These are phyloP conservation scores for Ictidomys tridecemlineatus DNA, from an alignment of 2,113 vertebrate species.

Conservation along the genomic window DNA sequence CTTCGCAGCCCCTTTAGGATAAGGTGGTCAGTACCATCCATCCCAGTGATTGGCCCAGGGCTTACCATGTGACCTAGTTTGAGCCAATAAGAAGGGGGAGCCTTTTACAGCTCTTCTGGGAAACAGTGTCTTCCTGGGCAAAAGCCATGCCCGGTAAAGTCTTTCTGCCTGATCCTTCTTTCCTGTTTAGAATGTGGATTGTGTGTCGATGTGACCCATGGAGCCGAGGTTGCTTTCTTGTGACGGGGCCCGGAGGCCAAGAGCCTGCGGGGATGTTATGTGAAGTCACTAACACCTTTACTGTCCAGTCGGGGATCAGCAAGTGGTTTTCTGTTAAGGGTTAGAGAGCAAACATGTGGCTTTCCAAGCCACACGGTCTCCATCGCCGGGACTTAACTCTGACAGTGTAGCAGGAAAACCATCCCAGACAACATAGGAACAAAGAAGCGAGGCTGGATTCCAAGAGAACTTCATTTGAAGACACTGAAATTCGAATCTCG, in stretches of 20 bases:
- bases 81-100: neutral
- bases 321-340: neutral
- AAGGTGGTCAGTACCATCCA: neutral
- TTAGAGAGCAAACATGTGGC: neutral
- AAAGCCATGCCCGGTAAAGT: too few relatives aligned
- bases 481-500: slow-evolving; percentile 27
- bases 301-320: neutral
- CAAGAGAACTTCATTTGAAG: neutral
- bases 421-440: neutral
- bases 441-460: neutral
- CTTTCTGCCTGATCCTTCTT: neutral
- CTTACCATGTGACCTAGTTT: neutral
- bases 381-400: neutral
- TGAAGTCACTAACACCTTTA: neutral
- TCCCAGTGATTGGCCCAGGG: neutral
- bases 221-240: neutral
- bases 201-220: neutral
- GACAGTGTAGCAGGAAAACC: neutral
- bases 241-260: neutral
- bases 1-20: neutral
- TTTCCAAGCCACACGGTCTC: neutral
- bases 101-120: neutral
- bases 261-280: neutral
- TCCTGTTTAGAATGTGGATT: neutral
- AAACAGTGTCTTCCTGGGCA: neutral